These are phyloP conservation scores for Borostomias antarcticus DNA, from an alignment of 2,797 vertebrate genomes.

Conservation along the genomic window DNA sequence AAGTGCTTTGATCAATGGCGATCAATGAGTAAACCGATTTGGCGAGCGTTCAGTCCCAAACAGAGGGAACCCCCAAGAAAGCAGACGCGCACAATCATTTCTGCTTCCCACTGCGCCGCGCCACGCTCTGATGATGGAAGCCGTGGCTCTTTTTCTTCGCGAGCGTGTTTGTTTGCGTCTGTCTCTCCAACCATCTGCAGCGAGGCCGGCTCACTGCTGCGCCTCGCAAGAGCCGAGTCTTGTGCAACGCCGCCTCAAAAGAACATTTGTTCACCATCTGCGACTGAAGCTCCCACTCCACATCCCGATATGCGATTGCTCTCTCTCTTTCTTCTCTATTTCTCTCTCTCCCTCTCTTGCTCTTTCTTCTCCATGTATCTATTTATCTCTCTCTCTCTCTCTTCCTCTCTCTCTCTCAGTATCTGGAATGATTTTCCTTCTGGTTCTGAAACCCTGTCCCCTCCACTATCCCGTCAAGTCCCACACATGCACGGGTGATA, in stretches of 20 bases:
- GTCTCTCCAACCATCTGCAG: constrained; percentile 62
- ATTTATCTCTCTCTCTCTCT: not conserved
- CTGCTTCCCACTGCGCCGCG: constrained; percentile 40
- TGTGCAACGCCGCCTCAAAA: constrained; percentile 65
- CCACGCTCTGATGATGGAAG: constrained; percentile 48
- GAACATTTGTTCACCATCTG: constrained; percentile 75
- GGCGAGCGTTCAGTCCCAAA: constrained; percentile 40
- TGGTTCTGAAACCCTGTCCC: constrained; percentile 31
- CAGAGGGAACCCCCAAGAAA: constrained; percentile 47
- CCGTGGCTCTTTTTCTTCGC: constrained; percentile 41
- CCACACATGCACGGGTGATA: constrained; percentile 8
- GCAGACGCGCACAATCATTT: constrained; percentile 27
- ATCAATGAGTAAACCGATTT: constrained; percentile 50
- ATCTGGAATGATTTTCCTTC: constrained; percentile 36
- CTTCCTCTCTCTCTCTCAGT: not conserved
- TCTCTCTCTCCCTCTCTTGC: constrained; percentile 7
- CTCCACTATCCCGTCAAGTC: constrained; percentile 11
- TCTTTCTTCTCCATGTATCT: constrained; percentile 18
- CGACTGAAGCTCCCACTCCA: constrained; percentile 64
- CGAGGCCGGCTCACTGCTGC: constrained; percentile 57
- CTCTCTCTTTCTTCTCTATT: not conserved
- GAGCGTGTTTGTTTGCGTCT: constrained; percentile 48
- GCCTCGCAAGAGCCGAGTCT: constrained; percentile 56
- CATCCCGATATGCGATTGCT: constrained; percentile 28
- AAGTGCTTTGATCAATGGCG: constrained; percentile 39